A percentile compares a stretch with the other conserved stretches of the same genome.
Conservation (phyloP, 1,140 invertebrate genomes). For the Drosophila littoralis region DNA sequence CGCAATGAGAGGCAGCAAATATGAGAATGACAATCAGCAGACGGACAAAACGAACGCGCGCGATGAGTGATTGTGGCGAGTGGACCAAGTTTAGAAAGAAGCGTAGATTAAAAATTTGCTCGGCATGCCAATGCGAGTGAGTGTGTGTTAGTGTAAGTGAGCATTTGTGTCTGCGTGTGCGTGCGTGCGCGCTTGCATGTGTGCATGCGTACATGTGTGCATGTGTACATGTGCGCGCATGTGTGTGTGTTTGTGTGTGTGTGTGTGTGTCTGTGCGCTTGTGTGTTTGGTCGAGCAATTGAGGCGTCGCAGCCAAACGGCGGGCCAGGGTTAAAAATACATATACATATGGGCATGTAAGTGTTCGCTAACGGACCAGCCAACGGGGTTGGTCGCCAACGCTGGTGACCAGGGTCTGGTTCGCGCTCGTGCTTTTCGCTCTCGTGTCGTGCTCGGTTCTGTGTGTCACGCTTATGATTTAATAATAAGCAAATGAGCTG, state of each 20-base stretch:
- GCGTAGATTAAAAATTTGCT: conserved; percentile 37
- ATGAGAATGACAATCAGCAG: conserved; percentile 69
- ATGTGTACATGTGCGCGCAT: conserved; percentile 3
- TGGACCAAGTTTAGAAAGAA: conserved; percentile 79
- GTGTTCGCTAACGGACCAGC: conserved; percentile 29
- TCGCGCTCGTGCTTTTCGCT: not conserved
- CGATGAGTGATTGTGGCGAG: conserved; percentile 45
- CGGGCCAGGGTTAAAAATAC: conserved; percentile 75
- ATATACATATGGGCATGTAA: not conserved
- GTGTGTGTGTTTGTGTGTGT: conserved; percentile 3
- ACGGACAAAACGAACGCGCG: conserved; percentile 25
- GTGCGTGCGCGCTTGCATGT: conserved; percentile 2
- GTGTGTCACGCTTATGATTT: conserved; percentile 79
- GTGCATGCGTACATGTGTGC: not conserved
- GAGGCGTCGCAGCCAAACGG: conserved; percentile 47
- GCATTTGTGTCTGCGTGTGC: not conserved
- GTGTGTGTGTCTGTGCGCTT: not conserved
- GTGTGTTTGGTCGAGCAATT: conserved; percentile 45
- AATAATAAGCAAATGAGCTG: conserved; percentile 83
- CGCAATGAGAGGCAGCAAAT: conserved; percentile 40
- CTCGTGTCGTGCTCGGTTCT: conserved; percentile 22
- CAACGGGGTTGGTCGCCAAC: conserved; percentile 58
- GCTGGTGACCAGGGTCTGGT: conserved; percentile 20
- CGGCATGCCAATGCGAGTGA: not conserved
- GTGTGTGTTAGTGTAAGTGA: conserved; percentile 4